Conservation (phyloP, 2,797 vertebrate genomes). For the Alosa sapidissima region DNA sequence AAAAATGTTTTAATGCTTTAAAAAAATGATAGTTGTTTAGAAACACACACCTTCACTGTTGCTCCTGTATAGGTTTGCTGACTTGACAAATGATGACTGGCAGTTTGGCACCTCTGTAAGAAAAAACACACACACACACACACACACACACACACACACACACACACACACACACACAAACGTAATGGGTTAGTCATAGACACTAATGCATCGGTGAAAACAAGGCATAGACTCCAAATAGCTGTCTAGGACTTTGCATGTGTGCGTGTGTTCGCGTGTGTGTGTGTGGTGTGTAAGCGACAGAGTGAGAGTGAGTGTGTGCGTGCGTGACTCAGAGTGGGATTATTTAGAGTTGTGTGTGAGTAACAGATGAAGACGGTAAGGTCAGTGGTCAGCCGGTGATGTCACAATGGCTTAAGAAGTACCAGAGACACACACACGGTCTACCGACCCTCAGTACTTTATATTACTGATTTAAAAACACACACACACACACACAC, state of each 20-base stretch:
- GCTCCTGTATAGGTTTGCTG: slow-evolving; percentile 76
- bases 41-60: slow-evolving; percentile 76
- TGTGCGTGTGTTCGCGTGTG: no score
- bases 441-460: neutral
- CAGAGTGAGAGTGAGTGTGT: neutral
- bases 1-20: no score
- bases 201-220: neutral
- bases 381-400: neutral
- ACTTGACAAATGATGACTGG: slow-evolving; percentile 84
- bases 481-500: slow-evolving; percentile 9
- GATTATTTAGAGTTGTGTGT: neutral
- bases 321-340: neutral
- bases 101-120: slow-evolving; percentile 89
- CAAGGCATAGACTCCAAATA: neutral
- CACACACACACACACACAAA: neutral
- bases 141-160: neutral
- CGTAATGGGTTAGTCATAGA: neutral
- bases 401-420: slow-evolving; percentile 7
- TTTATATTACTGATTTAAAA: neutral
- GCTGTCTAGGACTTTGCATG: neutral
- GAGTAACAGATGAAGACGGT: neutral
- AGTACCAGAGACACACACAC: neutral
- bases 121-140: slow-evolving; percentile 18
- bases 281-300: neutral
- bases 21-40: no score